Conservation (phyloP, 2,113 vertebrate species). For the Microcebus lehilahytsara region DNA sequence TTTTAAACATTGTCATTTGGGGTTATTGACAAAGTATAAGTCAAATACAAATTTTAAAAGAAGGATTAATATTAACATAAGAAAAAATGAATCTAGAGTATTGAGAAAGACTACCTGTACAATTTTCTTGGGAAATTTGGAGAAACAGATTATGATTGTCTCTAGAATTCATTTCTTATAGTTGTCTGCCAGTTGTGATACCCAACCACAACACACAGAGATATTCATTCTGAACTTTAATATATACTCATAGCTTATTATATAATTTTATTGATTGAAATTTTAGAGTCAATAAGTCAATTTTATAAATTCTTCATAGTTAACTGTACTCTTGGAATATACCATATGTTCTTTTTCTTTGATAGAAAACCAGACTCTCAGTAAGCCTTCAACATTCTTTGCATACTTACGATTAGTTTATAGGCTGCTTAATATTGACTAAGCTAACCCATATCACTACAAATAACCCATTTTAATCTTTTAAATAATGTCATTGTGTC, state of each 20-base stretch:
- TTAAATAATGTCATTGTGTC: not conserved
- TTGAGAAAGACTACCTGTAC: not conserved
- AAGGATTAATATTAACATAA: slow-evolving; percentile 1
- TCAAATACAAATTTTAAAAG: slow-evolving; percentile 20
- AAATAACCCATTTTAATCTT: not conserved
- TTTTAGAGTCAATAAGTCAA: slow-evolving; percentile 4
- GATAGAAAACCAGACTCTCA: not conserved
- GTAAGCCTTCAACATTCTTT: not conserved
- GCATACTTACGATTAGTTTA: not conserved
- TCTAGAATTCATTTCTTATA: not conserved
- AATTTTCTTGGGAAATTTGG: not conserved
- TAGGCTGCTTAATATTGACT: not conserved
- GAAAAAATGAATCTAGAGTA: not conserved
- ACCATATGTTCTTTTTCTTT: not conserved
- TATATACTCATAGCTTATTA: not conserved
- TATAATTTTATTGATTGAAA: not conserved
- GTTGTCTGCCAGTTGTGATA: not conserved
- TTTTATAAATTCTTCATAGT: not conserved
- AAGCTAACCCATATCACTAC: not conserved
- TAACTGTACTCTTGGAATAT: not conserved
- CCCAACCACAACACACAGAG: not conserved
- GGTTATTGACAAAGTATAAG: not conserved
- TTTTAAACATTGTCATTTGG: not conserved
- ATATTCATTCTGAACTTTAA: not conserved
- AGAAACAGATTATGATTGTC: not conserved